Evolutionary conservation across 2,797 vertebrate genomes (phyloP), one percentile per base, ranked within the genome.

Genomic region (Enteromius afrohamiltoni): DNA sequence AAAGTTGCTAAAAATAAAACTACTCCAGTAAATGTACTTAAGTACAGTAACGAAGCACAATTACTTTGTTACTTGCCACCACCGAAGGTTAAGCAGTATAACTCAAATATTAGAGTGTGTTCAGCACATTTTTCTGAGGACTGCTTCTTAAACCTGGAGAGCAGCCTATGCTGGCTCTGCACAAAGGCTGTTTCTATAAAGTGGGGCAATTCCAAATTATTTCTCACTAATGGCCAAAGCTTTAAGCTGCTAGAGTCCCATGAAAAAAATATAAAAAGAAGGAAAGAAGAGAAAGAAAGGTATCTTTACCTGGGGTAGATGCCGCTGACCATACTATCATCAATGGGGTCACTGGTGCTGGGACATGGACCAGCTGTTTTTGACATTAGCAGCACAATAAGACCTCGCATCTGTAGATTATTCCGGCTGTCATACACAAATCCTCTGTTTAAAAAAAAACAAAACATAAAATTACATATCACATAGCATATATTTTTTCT

Each of bases 341-440:
- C 88, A 53, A 95, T 92, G 53, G 93, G 92, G 0, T 93, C 89
- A 0, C 94, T 89, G 1, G 94, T 85, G 0, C 90, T 49, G 0
- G 89, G 85, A 85, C 93, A 96, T n/a, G 96, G 96, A 69, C 98
- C 98, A 0, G 98, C 98, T 2, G 98, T 96, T 93, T 99, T 99
- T 5, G 98, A 99, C 89, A 99, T 90, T 2, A 99, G 95, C 81
- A 99, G 87, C 0, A 99, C 92, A 0, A 99, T 94, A 89, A 99
- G 93, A 47, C 98, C 97, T 83, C 97, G 93, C 95, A 97, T 95
- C 91, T 99, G 98, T 49, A 98, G 94, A 88, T 95, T 98, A 90
- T 97, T 96, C 76, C 90, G 94, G 92, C 93, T 99, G 83, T 99
- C 97, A 0, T 94, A 95, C 14, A 99, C 96, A 85, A 99, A 96